Conservation (phyloP, 2,113 vertebrate genomes). For the Chrysochloris asiatica region DNA sequence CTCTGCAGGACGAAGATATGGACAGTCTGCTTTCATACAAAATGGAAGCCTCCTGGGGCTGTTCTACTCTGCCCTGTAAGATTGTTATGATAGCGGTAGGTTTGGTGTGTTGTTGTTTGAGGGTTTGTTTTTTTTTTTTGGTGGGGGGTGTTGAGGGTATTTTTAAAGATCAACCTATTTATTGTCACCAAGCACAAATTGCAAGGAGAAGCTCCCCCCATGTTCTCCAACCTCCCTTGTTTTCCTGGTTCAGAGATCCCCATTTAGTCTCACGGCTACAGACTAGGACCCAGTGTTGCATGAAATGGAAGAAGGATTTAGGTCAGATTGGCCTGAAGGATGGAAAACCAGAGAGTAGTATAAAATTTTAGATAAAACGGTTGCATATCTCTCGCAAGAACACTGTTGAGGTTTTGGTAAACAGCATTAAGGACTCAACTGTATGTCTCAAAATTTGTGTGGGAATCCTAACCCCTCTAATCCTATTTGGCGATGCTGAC, state of each 20-base stretch:
- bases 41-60: background rate
- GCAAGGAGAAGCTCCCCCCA: background rate
- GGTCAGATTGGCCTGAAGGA: too few species aligned
- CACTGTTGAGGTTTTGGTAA: too few species aligned
- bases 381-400: too few species aligned
- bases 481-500: too few species aligned
- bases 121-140: background rate
- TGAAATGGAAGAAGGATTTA: background rate
- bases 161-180: background rate
- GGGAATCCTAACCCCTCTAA: too few species aligned
- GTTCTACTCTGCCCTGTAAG: background rate
- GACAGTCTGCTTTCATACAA: background rate
- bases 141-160: too few species aligned
- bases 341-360: too few species aligned
- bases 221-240: background rate
- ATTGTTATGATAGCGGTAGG: background rate
- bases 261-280: background rate
- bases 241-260: background rate
- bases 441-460: too few species aligned
- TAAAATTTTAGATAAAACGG: too few species aligned
- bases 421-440: too few species aligned
- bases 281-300: background rate
- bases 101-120: background rate
- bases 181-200: fast-evolving
- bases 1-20: background rate